phyloP scores from a whole-genome alignment of 2,888 invertebrate genomes.

The Torymus tubicola region DNA sequence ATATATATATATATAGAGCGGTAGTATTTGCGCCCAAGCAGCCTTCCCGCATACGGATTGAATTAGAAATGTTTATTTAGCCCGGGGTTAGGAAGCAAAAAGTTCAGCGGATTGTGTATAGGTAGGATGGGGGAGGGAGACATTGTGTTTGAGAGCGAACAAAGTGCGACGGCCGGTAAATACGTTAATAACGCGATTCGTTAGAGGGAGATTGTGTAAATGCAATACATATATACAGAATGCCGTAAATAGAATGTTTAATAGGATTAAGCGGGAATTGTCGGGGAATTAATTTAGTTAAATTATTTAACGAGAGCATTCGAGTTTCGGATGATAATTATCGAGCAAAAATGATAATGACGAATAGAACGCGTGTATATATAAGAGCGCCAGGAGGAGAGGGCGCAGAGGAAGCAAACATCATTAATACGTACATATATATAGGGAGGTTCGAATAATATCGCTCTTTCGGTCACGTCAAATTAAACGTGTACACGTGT shows the following conservation, averaged over 20 bases:
- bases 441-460: no score
- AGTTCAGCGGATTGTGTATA: neutral
- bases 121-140: neutral
- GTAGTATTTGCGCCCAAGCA: slow-evolving; percentile 14
- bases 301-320: neutral
- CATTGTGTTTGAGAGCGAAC: neutral
- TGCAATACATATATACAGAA: neutral
- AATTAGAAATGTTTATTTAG: slow-evolving; percentile 43
- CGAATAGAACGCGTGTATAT: no score
- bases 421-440: no score
- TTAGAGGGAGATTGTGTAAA: neutral
- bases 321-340: no score
- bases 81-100: slow-evolving; percentile 13
- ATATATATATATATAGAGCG: neutral
- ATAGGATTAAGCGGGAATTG: no score
- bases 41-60: slow-evolving; percentile 5
- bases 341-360: no score
- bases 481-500: no score
- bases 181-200: neutral
- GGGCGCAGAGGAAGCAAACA: neutral
- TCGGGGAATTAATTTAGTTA: neutral
- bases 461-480: no score
- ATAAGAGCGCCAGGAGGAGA: neutral
- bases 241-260: no score
- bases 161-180: no score